These are phyloP conservation scores for Macrophya annulata DNA, from an alignment of 2,888 invertebrate genomes.

Conservation along the genomic window DNA sequence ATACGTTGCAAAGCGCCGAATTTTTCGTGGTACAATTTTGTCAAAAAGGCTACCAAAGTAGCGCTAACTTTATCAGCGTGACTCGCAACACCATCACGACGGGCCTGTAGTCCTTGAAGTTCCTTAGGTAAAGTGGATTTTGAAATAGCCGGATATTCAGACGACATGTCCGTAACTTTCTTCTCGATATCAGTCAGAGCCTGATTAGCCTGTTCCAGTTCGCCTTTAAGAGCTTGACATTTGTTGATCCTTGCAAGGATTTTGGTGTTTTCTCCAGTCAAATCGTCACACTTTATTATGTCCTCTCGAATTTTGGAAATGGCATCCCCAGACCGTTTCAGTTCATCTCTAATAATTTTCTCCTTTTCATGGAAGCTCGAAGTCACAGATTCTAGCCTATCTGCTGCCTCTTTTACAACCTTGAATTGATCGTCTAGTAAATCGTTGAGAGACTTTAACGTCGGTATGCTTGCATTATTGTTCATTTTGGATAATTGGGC, in stretches of 20 bases:
- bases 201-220: conserved; percentile 86
- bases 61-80: conserved; percentile 90
- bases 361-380: conserved; percentile 89
- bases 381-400: conserved; percentile 88
- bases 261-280: conserved; percentile 93
- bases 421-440: conserved; percentile 89
- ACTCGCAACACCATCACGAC: conserved; percentile 88
- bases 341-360: conserved; percentile 85
- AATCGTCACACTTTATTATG: conserved; percentile 94
- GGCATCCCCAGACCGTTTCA: conserved; percentile 87
- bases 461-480: conserved; percentile 85
- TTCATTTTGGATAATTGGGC: conserved; percentile 90
- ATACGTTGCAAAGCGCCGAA: conserved; percentile 90
- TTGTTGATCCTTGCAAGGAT: conserved; percentile 90
- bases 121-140: conserved; percentile 91
- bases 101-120: conserved; percentile 90
- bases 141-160: conserved; percentile 89
- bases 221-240: conserved; percentile 87
- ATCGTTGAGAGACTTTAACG: conserved; percentile 85
- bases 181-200: conserved; percentile 86
- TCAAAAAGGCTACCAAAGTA: conserved; percentile 89
- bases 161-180: conserved; percentile 87
- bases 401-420: conserved; percentile 87
- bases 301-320: conserved; percentile 90
- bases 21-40: conserved; percentile 93